Base-by-base conservation (phyloP, 2,113 vertebrate species). In the Malurus alboscapulatus region DNA sequence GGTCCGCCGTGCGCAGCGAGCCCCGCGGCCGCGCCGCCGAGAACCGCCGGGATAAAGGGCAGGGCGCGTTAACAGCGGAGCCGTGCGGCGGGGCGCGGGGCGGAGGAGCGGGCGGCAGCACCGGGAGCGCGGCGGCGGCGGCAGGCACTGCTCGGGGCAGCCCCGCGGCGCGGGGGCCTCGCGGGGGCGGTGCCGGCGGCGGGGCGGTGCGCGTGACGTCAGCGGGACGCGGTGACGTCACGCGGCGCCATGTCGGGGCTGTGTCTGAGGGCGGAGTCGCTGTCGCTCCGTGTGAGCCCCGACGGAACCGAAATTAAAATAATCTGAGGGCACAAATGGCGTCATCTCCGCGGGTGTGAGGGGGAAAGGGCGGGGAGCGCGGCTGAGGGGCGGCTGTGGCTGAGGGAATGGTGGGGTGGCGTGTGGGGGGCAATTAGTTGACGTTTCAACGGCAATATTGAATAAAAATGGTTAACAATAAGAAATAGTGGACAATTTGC, bases 281-380 rank as follows among this genome's bases (percentile, higher is more conserved):
- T 26, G 8, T 44, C 29, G 40, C 19, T 20, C 19, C 19, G 42
- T 14, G 5, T 3, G 18, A 9, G 5, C 17, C 26, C 4, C 42
- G 10, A 26, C 6, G 10, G 18, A 11, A n/a, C 2, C 10, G 7
- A 7, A 45, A 36, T 27, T 10, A 17, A 32, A 32, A 1, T 17
- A 2, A 3, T 17, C 5, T 12, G 48, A 62, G 38, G 32, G 47
- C 25, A 13, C 20, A 51, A 34, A 51, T 0, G 2, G 58, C 10
- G 17, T 6, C 29, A 0, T 51, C 3, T 26, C 21, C 12, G 8
- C 4, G 44, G 32, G 4, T 26, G 45, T 29, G 78, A 18, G 34
- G 18, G 14, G 17, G 27, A 14, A 6, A 47, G n/a, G 7, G 50
- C 32, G 61, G 38, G 34, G 14, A 29, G 38, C 12, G 48, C 48